phyloP scores from a whole-genome alignment of 1,140 invertebrate species.

The Drosophila neocordata region DNA sequence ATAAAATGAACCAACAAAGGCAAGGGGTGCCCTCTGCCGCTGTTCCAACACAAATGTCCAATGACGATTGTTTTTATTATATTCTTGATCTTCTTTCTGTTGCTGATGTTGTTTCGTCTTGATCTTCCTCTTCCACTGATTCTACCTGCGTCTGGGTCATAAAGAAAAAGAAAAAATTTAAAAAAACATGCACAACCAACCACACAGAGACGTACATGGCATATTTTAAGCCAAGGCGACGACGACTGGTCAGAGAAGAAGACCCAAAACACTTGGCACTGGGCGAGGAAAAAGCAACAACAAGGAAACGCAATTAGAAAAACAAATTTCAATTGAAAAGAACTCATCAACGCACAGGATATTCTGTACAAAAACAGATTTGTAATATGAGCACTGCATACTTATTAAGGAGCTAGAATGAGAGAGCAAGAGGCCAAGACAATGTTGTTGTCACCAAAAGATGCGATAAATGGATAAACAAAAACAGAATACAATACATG shows the following conservation, averaged over 20 bases:
- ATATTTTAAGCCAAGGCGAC: conserved; percentile 63
- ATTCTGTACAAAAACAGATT: conserved; percentile 46
- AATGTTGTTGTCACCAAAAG: conserved; percentile 33
- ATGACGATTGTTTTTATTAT: conserved; percentile 42
- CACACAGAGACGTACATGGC: conserved; percentile 49
- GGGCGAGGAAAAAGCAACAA: conserved; percentile 23
- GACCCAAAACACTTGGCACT: conserved; percentile 36
- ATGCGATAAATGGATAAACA: conserved; percentile 12
- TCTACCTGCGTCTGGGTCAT: conserved; percentile 68
- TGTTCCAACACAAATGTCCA: not conserved
- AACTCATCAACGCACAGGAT: conserved; percentile 48
- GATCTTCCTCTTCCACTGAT: conserved; percentile 21
- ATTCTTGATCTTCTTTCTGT: conserved; percentile 29
- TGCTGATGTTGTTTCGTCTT: conserved; percentile 32
- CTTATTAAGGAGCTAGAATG: conserved; percentile 30
- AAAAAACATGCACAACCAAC: conserved; percentile 64
- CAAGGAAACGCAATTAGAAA: conserved; percentile 69
- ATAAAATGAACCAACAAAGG: not conserved
- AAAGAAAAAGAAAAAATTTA: conserved; percentile 56
- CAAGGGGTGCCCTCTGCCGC: conserved; percentile 48
- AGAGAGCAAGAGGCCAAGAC: conserved; percentile 35
- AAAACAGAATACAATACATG: not conserved
- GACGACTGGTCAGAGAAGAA: conserved; percentile 33
- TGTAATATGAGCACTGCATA: conserved; percentile 70
- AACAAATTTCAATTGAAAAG: conserved; percentile 62